Percentiles rank a stretch among this genome's conserved stretches.
Evolutionary conservation across 92 coral and sea anemone species (phyloP).

Genomic region (Palythoa grandis): DNA sequence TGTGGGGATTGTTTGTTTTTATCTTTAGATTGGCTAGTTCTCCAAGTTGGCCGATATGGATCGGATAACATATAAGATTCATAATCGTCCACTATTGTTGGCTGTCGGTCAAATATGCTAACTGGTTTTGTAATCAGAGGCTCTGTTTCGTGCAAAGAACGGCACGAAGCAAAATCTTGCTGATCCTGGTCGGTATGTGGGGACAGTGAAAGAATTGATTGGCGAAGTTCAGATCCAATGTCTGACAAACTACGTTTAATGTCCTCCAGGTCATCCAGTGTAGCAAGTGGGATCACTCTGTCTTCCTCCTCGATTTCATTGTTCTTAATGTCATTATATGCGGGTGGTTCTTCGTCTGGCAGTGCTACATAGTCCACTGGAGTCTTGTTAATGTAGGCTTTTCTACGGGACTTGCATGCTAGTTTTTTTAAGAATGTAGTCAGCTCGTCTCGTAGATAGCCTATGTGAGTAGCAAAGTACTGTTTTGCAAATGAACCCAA

Average conservation of each 20-base stretch:
- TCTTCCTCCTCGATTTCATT: slow-evolving; percentile 21
- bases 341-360: slow-evolving; percentile 43
- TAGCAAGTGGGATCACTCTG: slow-evolving; percentile 39
- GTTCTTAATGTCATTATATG: not conserved
- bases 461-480: slow-evolving; percentile 50
- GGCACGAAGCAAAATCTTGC: not conserved
- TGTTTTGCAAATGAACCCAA: slow-evolving; percentile 65
- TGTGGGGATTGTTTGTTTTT: not conserved
- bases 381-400: slow-evolving; percentile 19
- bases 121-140: slow-evolving; percentile 1
- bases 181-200: not conserved
- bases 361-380: slow-evolving; percentile 46
- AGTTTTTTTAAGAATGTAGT: slow-evolving; percentile 50
- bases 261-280: slow-evolving; percentile 50
- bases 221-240: slow-evolving; percentile 61
- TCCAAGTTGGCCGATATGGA: slow-evolving; percentile 18
- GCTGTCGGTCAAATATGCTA: slow-evolving; percentile 39
- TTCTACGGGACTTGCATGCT: slow-evolving; percentile 21
- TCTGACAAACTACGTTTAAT: slow-evolving; percentile 55
- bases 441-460: slow-evolving; percentile 49
- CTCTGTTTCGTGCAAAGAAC: not conserved
- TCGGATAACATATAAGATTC: not conserved
- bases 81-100: not conserved
- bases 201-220: slow-evolving; percentile 42
- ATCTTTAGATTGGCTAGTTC: not conserved